A percentile compares a stretch with the other conserved stretches of the same genome.
Evolutionary conservation across 1,140 invertebrate genomes (phyloP).

Genomic region (Anthonomus grandis): DNA sequence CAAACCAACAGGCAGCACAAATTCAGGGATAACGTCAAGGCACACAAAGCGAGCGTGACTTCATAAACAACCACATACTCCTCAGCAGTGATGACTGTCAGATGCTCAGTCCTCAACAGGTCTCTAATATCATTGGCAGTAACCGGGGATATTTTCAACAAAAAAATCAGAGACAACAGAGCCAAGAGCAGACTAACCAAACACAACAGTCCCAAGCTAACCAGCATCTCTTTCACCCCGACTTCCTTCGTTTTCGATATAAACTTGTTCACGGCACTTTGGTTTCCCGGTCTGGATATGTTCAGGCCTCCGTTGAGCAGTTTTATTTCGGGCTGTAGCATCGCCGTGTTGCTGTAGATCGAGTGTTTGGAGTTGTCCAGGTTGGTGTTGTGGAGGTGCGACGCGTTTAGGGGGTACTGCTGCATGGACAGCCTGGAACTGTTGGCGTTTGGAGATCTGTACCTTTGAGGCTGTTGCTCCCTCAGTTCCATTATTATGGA

Average conservation of each 20-base stretch:
- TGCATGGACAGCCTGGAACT: conserved; percentile 36
- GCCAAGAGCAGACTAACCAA: conserved; percentile 79
- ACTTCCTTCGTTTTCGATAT: conserved; percentile 51
- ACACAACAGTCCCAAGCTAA: conserved; percentile 80
- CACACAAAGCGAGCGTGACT: conserved; percentile 83
- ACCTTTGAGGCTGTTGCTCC: conserved; percentile 31
- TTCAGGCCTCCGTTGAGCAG: conserved; percentile 55
- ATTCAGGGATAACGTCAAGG: conserved; percentile 81
- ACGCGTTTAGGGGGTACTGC: conserved; percentile 43
- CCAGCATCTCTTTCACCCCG: conserved; percentile 76
- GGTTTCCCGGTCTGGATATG: conserved; percentile 49
- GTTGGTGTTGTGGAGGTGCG: conserved; percentile 35
- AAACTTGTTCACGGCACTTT: conserved; percentile 52
- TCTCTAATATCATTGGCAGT: conserved; percentile 53
- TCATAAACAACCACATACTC: conserved; percentile 86
- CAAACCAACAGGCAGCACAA: conserved; percentile 89
- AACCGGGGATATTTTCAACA: conserved; percentile 77
- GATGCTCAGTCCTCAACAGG: conserved; percentile 55
- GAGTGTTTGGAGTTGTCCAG: conserved; percentile 66
- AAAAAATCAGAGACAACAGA: conserved; percentile 77
- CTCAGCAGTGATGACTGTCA: conserved; percentile 62
- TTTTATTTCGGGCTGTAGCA: conserved; percentile 46
- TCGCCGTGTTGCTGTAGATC: conserved; percentile 56
- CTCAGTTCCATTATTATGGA: conserved; percentile 45
- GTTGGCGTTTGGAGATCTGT: conserved; percentile 36